phyloP scores from a whole-genome alignment of 2,797 vertebrate species.

The Chloroceryle inda region DNA sequence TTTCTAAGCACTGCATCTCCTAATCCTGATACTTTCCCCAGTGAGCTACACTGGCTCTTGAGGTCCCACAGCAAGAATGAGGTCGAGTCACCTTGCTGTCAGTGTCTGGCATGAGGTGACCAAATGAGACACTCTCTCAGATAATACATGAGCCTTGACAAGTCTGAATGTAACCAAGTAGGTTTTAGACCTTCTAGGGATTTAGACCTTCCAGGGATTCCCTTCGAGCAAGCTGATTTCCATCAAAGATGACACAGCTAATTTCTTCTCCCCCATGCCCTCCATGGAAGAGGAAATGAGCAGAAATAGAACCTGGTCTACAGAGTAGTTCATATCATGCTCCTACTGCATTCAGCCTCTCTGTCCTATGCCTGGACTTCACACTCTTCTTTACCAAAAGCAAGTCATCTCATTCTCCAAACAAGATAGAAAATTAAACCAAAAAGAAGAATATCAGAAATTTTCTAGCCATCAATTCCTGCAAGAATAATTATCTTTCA shows the following conservation, averaged over 20 bases:
- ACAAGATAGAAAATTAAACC: neutral
- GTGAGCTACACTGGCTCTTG: neutral
- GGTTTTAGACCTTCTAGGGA: slow-evolving; percentile 16
- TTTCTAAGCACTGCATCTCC: neutral
- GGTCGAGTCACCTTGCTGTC: neutral
- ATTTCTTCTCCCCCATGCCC: neutral
- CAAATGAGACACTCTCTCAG: neutral
- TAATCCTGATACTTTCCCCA: neutral
- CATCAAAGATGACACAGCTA: slow-evolving; percentile 27
- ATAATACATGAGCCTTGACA: slow-evolving; percentile 13
- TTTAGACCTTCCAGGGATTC: slow-evolving; percentile 24
- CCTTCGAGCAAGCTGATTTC: slow-evolving; percentile 12
- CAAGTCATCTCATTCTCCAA: neutral
- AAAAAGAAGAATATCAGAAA: neutral
- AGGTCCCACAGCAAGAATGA: neutral
- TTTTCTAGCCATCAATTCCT: neutral
- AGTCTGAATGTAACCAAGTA: slow-evolving; percentile 34
- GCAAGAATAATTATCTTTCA: neutral
- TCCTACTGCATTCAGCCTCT: neutral
- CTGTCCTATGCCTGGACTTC: neutral
- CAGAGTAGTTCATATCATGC: neutral
- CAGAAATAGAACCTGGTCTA: neutral
- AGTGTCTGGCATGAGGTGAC: neutral
- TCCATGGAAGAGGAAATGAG: slow-evolving; percentile 1
- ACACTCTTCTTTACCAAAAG: neutral